Evolutionary conservation across 2,797 vertebrate genomes (phyloP), one percentile per base, ranked within the genome.

Genomic region (Hippopotamyrus pictus): DNA sequence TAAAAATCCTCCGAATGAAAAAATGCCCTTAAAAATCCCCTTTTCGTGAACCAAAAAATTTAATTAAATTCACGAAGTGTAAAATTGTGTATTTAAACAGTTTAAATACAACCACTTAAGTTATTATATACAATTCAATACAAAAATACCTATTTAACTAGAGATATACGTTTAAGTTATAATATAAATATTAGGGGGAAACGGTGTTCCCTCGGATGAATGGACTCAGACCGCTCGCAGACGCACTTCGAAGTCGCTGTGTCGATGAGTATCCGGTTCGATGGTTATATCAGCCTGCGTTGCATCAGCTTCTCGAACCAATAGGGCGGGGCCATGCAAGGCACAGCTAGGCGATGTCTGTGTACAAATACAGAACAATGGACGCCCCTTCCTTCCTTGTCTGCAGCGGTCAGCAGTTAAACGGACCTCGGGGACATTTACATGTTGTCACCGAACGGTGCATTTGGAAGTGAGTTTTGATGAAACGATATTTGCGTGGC

Each of bases 1-100:
- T 85, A 89, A 89, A 91, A 94, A 92, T 93, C 92, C 94, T 89
- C 90, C 37, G 89, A 65, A 37, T 89, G 33, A 5, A 53, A 19
- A 17, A 62, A 46, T 12, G 6, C 22, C 25, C 48, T 65, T 46
- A 82, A 82, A 82, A 82, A 46, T 44, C 19, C 41, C 37, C 17
- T 82, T 82, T 82, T 82, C 76, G 14, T 22, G 14, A 22, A 46
- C 37, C 37, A 82, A 46, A 44, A 14, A 33, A 69, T 14, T 33
- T 0, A 22, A 46, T 7, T 8, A n/a, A 46, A 46, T 82, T 82
- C 8, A 46, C 37, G 12, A 46, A 17, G 17, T 82, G 1, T 9
- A 33, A 69, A 5, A 33, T 29, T 1, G 25, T 37, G 57, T 59
- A 8, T 59, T 59, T 59, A 59, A 59, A 22, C 57, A 14, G 25